A percentile compares a stretch with the other conserved stretches of the same genome.
phyloP scores from a whole-genome alignment of 1,140 invertebrate species.

The Nasonia vitripennis region DNA sequence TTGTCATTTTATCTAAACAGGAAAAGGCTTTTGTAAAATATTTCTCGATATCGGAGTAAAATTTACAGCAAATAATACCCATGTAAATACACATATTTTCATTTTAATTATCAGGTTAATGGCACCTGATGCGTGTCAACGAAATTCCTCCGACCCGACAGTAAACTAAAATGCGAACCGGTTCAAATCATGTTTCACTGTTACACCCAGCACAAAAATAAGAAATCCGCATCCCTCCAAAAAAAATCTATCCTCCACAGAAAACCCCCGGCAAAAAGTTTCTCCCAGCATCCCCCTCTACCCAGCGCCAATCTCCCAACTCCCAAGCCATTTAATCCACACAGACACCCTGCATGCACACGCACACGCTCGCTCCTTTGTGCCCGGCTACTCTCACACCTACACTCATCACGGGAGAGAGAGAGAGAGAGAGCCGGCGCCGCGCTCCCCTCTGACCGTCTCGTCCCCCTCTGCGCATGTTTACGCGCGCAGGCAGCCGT shows the following conservation, averaged over 20 bases:
- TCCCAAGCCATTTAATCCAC: background rate
- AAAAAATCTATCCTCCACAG: background rate
- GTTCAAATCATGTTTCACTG: too few relatives aligned
- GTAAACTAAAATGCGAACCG: too few relatives aligned
- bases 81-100: too few relatives aligned
- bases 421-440: background rate
- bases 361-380: background rate
- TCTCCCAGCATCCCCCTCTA: background rate
- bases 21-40: too few relatives aligned
- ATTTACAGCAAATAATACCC: too few relatives aligned
- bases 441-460: background rate
- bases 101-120: too few relatives aligned
- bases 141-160: too few relatives aligned
- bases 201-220: background rate
- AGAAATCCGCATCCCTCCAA: background rate
- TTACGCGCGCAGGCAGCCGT: conserved; percentile 9
- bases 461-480: conserved; percentile 15
- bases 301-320: background rate
- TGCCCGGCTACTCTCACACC: background rate
- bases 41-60: too few relatives aligned
- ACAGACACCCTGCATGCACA: background rate
- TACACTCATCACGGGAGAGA: background rate
- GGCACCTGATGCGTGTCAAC: too few relatives aligned
- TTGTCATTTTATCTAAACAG: too few relatives aligned
- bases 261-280: background rate